These are phyloP conservation scores for Hippopotamus amphibius DNA, from an alignment of 2,113 vertebrate genomes.

Conservation along the genomic window DNA sequence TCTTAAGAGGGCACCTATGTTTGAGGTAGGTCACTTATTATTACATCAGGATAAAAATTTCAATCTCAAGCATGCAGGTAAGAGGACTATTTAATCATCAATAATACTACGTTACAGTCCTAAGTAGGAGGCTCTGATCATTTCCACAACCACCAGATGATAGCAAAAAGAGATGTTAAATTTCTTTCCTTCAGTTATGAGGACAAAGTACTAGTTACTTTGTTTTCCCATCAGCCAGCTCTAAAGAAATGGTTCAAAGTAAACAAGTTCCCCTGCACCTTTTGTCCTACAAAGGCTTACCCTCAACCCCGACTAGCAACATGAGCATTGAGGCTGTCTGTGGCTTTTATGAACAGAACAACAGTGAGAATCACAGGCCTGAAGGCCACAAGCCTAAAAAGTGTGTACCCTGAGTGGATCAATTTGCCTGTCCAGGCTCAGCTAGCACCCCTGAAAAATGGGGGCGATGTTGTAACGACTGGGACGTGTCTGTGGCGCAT, in stretches of 20 bases:
- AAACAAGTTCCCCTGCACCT: not conserved
- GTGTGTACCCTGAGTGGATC: not conserved
- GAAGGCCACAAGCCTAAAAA: not conserved
- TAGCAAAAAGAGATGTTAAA: not conserved
- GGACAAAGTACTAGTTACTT: not conserved
- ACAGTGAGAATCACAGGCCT: not conserved
- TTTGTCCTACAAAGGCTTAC: not conserved
- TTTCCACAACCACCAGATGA: not conserved
- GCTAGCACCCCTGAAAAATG: not conserved
- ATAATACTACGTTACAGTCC: not conserved
- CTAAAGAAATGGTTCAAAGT: not conserved
- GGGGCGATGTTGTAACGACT: not conserved
- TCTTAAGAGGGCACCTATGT: not conserved
- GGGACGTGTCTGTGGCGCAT: not conserved
- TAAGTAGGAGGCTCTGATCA: not conserved
- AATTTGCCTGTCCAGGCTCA: not conserved
- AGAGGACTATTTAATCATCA: not conserved
- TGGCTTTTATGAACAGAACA: not conserved
- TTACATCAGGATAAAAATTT: not conserved
- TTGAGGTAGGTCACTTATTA: not conserved
- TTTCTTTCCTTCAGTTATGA: not conserved
- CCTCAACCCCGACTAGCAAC: not conserved
- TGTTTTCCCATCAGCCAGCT: not conserved
- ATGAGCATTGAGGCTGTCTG: not conserved
- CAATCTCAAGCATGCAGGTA: conserved; percentile 1